Conservation (phyloP, 2,888 invertebrate species). For the Cybosia mesomella region DNA sequence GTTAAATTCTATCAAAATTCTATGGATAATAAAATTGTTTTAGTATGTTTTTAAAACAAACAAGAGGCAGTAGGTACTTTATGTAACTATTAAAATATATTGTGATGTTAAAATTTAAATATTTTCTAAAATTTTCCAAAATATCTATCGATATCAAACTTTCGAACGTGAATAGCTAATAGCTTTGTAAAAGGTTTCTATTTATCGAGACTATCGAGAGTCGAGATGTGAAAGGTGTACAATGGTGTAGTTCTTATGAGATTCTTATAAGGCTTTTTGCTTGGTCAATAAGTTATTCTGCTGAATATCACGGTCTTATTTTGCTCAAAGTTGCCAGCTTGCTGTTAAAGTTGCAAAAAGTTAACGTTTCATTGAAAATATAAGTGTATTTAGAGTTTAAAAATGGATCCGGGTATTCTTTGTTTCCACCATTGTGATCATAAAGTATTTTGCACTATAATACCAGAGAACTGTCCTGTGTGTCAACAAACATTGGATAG, state of each 20-base stretch:
- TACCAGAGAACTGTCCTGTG: slow-evolving; percentile 93
- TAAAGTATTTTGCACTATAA: slow-evolving; percentile 93
- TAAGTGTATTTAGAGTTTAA: slow-evolving; percentile 54
- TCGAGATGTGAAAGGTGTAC: slow-evolving; percentile 65
- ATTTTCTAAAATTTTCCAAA: neutral
- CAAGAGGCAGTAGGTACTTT: neutral
- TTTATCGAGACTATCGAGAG: slow-evolving; percentile 11
- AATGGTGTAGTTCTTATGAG: slow-evolving; percentile 57
- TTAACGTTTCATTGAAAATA: slow-evolving; percentile 67
- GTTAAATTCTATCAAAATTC: neutral
- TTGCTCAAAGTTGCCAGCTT: slow-evolving; percentile 51
- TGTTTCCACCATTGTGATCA: slow-evolving; percentile 96
- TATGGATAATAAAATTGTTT: neutral
- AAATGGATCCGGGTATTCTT: slow-evolving; percentile 93
- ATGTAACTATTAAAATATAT: neutral
- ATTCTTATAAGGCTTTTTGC: slow-evolving; percentile 67
- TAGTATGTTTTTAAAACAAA: neutral
- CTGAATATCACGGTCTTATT: slow-evolving; percentile 51
- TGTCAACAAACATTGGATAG: slow-evolving; percentile 88
- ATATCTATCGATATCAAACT: neutral
- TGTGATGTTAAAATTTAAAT: neutral
- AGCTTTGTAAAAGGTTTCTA: slow-evolving; percentile 31
- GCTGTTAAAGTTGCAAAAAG: slow-evolving; percentile 40
- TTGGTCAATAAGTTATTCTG: slow-evolving; percentile 62
- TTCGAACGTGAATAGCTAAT: slow-evolving; percentile 30